Conservation (phyloP, 2,797 vertebrate genomes). For the Falco biarmicus region DNA sequence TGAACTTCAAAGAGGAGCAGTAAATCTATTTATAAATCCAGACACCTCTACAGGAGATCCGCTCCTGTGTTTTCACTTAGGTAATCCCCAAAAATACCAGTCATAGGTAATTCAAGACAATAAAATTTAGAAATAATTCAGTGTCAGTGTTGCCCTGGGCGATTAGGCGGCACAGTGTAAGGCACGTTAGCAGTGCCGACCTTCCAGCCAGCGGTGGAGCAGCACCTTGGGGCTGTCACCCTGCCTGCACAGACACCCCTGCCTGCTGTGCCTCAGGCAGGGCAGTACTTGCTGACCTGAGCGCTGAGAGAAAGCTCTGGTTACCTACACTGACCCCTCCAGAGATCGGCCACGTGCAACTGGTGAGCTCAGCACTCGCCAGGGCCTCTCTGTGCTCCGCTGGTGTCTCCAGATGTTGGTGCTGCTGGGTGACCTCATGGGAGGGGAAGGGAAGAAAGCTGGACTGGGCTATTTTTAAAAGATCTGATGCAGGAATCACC, state of each 20-base stretch:
- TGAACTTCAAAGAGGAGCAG: constrained; percentile 31
- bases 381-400: background rate
- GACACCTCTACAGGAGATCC: constrained; percentile 20
- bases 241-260: background rate
- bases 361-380: background rate
- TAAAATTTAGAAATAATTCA: background rate
- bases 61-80: constrained; percentile 36
- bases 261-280: background rate
- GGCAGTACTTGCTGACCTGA: background rate
- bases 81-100: constrained; percentile 18
- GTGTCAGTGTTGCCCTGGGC: background rate
- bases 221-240: background rate
- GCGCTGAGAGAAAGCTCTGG: background rate
- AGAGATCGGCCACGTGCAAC: fast-evolving
- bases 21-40: constrained; percentile 47
- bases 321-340: background rate
- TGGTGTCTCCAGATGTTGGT: background rate
- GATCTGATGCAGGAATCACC: background rate
- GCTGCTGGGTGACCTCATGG: background rate
- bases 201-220: background rate
- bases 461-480: background rate
- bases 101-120: background rate
- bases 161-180: background rate
- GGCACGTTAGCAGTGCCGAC: background rate
- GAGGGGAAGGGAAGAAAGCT: background rate